These are phyloP conservation scores for Labeo calbasu DNA, from an alignment of 2,797 vertebrate species.

Conservation along the genomic window DNA sequence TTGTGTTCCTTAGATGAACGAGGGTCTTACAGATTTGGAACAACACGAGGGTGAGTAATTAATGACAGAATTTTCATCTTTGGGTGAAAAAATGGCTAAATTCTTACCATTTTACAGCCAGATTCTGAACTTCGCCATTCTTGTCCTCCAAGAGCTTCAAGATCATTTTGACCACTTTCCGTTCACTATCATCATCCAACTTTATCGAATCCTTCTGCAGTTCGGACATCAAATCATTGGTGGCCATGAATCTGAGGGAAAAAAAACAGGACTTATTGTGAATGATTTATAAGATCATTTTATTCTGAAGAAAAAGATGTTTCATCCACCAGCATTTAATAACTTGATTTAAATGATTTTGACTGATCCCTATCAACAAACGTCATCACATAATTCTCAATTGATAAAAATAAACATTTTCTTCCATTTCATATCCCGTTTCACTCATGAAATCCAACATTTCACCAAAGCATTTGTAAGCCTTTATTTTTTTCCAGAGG, in stretches of 20 bases:
- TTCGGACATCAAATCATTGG: conserved; percentile 99
- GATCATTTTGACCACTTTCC: conserved; percentile 99
- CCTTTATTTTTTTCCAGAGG: background rate
- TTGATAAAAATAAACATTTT: background rate
- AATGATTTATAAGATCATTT: background rate
- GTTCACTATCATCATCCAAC: conserved; percentile 97
- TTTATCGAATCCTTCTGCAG: conserved; percentile 99
- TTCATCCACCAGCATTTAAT: background rate
- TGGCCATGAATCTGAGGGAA: conserved; percentile 94
- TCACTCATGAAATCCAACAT: background rate
- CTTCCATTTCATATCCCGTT: background rate
- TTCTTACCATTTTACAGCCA: conserved; percentile 95
- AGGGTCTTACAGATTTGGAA: too few species aligned
- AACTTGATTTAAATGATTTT: background rate
- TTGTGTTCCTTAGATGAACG: too few species aligned
- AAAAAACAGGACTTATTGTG: background rate
- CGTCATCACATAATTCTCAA: background rate
- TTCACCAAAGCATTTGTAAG: background rate
- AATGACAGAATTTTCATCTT: background rate
- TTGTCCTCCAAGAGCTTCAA: conserved; percentile 98
- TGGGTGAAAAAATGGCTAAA: background rate
- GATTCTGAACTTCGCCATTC: conserved; percentile 98
- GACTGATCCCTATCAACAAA: background rate
- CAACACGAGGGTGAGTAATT: too few species aligned
- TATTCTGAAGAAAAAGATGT: background rate